A percentile compares a stretch with the other conserved stretches of the same genome.
phyloP scores from a whole-genome alignment of 2,113 vertebrate species.

The Struthio camelus region DNA sequence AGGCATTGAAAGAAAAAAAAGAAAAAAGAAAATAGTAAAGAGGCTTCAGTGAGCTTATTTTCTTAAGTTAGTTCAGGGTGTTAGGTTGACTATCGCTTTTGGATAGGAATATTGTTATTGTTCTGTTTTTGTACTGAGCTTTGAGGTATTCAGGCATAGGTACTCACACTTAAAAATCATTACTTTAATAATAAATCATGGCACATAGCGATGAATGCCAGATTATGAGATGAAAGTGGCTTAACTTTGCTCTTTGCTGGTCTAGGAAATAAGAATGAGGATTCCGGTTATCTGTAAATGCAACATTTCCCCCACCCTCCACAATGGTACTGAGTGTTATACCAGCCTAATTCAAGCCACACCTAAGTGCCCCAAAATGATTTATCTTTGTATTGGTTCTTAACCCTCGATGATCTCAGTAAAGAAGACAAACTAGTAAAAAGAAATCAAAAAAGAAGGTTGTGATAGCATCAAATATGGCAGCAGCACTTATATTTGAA shows the following conservation, averaged over 20 bases:
- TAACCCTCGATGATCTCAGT: neutral
- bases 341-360: neutral
- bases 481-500: neutral
- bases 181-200: neutral
- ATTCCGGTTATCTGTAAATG: neutral
- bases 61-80: neutral
- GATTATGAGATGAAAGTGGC: neutral
- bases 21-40: neutral
- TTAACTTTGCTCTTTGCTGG: neutral
- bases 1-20: neutral
- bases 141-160: neutral
- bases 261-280: neutral
- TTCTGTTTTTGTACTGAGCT: neutral
- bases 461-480: neutral
- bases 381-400: neutral
- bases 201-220: neutral
- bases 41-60: neutral
- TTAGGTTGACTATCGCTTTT: neutral
- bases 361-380: neutral
- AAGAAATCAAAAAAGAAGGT: neutral
- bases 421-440: neutral
- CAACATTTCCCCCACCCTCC: neutral
- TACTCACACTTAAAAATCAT: neutral
- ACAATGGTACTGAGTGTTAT: neutral
- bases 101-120: neutral